These are phyloP conservation scores for Ferdinandea cuprea DNA, from an alignment of 2,888 invertebrate species.

Conservation along the genomic window DNA sequence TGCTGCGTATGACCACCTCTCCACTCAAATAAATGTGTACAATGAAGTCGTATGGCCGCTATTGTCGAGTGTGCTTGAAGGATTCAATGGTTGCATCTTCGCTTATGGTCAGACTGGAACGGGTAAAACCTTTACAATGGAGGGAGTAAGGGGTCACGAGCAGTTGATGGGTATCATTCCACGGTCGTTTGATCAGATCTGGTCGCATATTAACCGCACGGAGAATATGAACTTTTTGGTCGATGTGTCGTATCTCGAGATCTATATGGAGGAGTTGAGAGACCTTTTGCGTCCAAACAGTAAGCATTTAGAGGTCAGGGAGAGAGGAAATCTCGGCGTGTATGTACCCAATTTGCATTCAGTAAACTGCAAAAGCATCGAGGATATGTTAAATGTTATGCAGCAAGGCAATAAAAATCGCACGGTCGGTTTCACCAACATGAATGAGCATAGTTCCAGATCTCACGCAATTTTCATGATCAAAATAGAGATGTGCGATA, in stretches of 20 bases:
- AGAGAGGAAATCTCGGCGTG: slow-evolving; percentile 91
- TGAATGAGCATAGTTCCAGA: slow-evolving; percentile 99
- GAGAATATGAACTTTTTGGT: slow-evolving; percentile 97
- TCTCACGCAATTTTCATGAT: slow-evolving; percentile 99
- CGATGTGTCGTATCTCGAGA: slow-evolving; percentile 97
- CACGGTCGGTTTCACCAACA: slow-evolving; percentile 97
- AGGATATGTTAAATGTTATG: slow-evolving; percentile 97
- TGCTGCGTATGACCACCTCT: slow-evolving; percentile 94
- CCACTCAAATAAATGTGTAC: slow-evolving; percentile 95
- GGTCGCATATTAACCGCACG: slow-evolving; percentile 95
- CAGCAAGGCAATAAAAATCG: slow-evolving; percentile 95
- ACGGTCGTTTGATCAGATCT: slow-evolving; percentile 98
- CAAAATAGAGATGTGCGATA: slow-evolving; percentile 96
- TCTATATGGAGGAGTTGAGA: slow-evolving; percentile 95
- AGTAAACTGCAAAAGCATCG: slow-evolving; percentile 95
- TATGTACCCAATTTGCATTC: slow-evolving; percentile 98
- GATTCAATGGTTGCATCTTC: slow-evolving; percentile 99
- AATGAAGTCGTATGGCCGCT: slow-evolving; percentile 97
- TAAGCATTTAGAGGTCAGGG: slow-evolving; percentile 85
- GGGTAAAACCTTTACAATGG: slow-evolving; percentile 90
- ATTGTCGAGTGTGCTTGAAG: slow-evolving; percentile 97
- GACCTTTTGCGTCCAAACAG: slow-evolving; percentile 87
- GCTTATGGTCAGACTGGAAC: slow-evolving; percentile 99
- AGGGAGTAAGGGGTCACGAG: slow-evolving; percentile 87
- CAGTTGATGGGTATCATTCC: slow-evolving; percentile 94